Conservation (phyloP, 2,113 vertebrate species). For the Cebidichthys violaceus region DNA sequence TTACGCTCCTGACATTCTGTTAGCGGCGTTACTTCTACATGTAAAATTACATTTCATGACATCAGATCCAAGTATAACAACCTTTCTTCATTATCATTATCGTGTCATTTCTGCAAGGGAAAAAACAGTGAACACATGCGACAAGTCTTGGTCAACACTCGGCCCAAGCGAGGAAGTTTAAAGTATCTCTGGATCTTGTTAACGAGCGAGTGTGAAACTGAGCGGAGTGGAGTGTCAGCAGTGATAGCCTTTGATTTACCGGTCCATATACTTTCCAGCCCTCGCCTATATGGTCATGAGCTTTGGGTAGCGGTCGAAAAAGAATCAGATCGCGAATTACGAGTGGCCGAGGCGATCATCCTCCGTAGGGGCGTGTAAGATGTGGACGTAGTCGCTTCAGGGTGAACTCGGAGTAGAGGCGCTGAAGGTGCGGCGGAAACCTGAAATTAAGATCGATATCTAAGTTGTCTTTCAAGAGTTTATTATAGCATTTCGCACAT, state of each 20-base stretch:
- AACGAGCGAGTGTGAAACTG: background rate
- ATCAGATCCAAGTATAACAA: background rate
- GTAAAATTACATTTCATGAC: background rate
- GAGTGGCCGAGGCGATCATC: background rate
- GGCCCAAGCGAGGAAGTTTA: background rate
- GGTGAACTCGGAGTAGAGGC: too few species aligned
- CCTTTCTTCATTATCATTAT: background rate
- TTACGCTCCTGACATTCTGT: conserved; percentile 1
- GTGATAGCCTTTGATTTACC: background rate
- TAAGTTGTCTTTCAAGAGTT: too few species aligned
- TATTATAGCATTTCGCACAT: too few species aligned
- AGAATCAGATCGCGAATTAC: background rate
- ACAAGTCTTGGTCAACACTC: too few species aligned
- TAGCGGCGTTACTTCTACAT: background rate
- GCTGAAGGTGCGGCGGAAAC: too few species aligned
- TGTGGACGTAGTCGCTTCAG: too few species aligned
- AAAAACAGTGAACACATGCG: too few species aligned
- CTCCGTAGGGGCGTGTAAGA: background rate
- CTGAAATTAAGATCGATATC: too few species aligned
- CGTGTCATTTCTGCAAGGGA: background rate
- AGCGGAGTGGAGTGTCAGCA: background rate
- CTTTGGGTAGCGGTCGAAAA: background rate
- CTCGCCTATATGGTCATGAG: background rate
- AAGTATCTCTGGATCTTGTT: background rate
- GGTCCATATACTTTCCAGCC: background rate